phyloP scores from a whole-genome alignment of 1,140 invertebrate species.

The Drosophila littoralis region DNA sequence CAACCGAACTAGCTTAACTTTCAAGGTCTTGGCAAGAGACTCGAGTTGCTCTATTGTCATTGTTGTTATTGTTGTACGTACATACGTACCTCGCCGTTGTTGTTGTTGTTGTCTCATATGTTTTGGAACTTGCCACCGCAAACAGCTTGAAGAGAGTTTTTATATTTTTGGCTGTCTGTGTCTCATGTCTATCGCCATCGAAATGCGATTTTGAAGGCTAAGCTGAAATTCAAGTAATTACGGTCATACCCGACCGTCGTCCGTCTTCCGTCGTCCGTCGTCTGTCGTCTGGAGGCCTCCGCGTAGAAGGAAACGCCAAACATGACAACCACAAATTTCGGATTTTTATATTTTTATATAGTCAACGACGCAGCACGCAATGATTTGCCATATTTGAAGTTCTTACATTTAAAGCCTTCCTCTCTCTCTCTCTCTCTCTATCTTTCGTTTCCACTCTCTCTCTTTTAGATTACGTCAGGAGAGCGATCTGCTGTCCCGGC shows the following conservation, averaged over 20 bases:
- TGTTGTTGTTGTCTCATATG: constrained; percentile 20
- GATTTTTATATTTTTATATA: constrained; percentile 52
- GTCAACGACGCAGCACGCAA: constrained; percentile 64
- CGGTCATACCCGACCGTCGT: constrained; percentile 35
- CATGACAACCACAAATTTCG: constrained; percentile 37
- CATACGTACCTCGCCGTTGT: not conserved
- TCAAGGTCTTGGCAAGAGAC: constrained; percentile 66
- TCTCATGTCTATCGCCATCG: constrained; percentile 43
- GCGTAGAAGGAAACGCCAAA: constrained; percentile 46
- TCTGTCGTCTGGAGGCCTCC: constrained; percentile 21
- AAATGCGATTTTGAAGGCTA: constrained; percentile 60
- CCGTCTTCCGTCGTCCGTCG: not conserved
- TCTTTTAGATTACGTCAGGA: constrained; percentile 82
- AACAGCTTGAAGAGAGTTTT: constrained; percentile 43
- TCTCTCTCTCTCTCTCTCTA: not conserved
- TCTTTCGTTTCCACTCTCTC: no score
- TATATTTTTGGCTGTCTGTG: constrained; percentile 1
- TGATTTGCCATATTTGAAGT: constrained; percentile 58
- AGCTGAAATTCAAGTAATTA: constrained; percentile 57
- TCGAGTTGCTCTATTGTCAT: constrained; percentile 53
- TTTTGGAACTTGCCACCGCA: constrained; percentile 27
- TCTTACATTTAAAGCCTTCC: not conserved
- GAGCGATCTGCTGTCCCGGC: constrained; percentile 82
- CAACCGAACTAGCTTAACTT: constrained; percentile 65
- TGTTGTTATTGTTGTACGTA: not conserved